A percentile compares a stretch with the other conserved stretches of the same genome.
Conservation (phyloP, 2,113 vertebrate genomes). For the Datnioides undecimradiatus region DNA sequence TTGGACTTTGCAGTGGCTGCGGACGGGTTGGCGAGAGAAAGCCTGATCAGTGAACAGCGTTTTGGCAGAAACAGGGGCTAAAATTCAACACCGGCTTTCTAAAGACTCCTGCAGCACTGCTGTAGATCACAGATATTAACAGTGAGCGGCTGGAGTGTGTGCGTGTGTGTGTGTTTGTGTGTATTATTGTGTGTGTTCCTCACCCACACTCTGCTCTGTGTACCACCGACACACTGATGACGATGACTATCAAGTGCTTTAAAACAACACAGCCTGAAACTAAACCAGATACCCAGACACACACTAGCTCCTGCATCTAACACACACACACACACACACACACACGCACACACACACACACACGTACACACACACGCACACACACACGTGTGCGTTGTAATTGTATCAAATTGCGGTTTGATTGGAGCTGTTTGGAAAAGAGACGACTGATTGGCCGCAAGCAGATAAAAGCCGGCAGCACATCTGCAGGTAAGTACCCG, state of each 20-base stretch:
- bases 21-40: not conserved
- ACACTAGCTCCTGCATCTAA: slow-evolving; percentile 72
- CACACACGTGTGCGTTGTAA: slow-evolving; percentile 58
- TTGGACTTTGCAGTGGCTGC: slow-evolving; percentile 1
- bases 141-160: not conserved
- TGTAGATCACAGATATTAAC: slow-evolving; percentile 20
- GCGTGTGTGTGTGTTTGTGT: slow-evolving; percentile 43
- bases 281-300: slow-evolving; percentile 72
- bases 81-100: not conserved
- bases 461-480: slow-evolving; percentile 61
- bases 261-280: slow-evolving; percentile 71
- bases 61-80: not conserved
- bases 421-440: slow-evolving; percentile 65
- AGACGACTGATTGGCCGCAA: slow-evolving; percentile 47
- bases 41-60: not conserved
- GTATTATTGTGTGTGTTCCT: slow-evolving; percentile 35
- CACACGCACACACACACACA: slow-evolving; percentile 37
- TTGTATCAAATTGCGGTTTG: slow-evolving; percentile 74
- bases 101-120: slow-evolving; percentile 3
- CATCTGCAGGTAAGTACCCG: slow-evolving; percentile 9
- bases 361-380: slow-evolving; percentile 46
- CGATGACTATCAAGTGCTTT: slow-evolving; percentile 67
- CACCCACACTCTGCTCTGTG: slow-evolving; percentile 49
- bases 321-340: slow-evolving; percentile 61
- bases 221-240: slow-evolving; percentile 36